Evolutionary conservation across 2,797 vertebrate genomes (phyloP), one percentile per base, ranked within the genome.

Genomic region (Catharus ustulatus): DNA sequence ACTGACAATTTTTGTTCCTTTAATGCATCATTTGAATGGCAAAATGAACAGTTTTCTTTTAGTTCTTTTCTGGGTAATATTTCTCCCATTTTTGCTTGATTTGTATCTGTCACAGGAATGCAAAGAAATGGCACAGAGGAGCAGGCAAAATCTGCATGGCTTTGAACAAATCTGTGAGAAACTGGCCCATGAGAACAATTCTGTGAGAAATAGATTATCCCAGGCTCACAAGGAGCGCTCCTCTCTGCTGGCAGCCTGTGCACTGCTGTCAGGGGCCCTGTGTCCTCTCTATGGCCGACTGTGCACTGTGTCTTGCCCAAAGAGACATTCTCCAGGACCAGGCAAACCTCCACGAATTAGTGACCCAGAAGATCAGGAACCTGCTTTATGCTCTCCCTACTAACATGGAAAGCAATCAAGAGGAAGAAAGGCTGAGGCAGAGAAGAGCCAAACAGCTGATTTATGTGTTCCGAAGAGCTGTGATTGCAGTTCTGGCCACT

Each of bases 191-290:
- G 98, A 98, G 91, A 98, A 98, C 90, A 57, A 89, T 14, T 94
- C 86, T 40, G n/a, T 97, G 42, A 98, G 97, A 97, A 97, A 90
- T 32, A 20, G 64, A 2, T 82, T 98, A 55, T 78, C 72, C 3
- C 89, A 94, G 59, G 83, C 61, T 52, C 89, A 96, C 54, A 97
- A 91, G 57, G 97, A 98, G 7, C 92, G 96, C 42, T 95, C 93
- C 3, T 97, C 96, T 61, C 97, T 98, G 59, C 89, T 98, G 92
- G 96, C 97, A 32, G 98, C 98, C 30, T 98, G 98, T 62, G 98
- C 98, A 0, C 77, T 98, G 49, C 88, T 98, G 91, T 95, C 97
- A n/a, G 98, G 98, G n/a, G 98, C 98, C 18, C 90, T 98, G 15
- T 97, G 93, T 71, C 98, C 98, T 21, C 97, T 98, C 36, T 98